Conservation (phyloP, 2,888 invertebrate genomes). For the Yponomeuta cagnagella region DNA sequence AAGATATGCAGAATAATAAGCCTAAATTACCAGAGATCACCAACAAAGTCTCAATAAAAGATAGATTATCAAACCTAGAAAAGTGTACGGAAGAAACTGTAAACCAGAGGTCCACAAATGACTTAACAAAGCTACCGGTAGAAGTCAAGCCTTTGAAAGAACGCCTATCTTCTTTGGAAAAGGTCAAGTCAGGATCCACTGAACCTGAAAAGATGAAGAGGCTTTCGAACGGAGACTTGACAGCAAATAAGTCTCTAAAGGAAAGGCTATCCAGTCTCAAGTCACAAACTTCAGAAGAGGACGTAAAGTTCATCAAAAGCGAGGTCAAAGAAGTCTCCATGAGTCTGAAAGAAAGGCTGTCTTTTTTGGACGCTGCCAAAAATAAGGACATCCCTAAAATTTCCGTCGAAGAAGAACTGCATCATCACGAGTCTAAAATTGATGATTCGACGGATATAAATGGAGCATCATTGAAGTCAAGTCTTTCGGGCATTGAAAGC, state of each 20-base stretch:
- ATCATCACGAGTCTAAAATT: conserved; percentile 38
- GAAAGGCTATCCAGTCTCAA: conserved; percentile 66
- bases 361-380: conserved; percentile 67
- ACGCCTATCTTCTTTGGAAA: conserved; percentile 78
- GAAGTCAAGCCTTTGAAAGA: conserved; percentile 80
- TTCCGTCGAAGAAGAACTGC: conserved; percentile 52
- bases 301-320: conserved; percentile 49
- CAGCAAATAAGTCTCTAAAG: conserved; percentile 59
- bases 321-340: conserved; percentile 69
- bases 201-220: conserved; percentile 67
- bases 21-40: conserved; percentile 78
- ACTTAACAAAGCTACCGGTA: conserved; percentile 69
- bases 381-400: conserved; percentile 67
- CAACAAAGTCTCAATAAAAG: conserved; percentile 82
- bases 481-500: conserved; percentile 64
- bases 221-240: conserved; percentile 63
- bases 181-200: conserved; percentile 58
- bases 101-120: conserved; percentile 61
- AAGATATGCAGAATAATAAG: conserved; percentile 66
- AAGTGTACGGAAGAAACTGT: conserved; percentile 76
- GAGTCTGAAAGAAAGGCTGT: conserved; percentile 71
- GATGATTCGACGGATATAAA: conserved; percentile 43
- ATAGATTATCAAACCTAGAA: conserved; percentile 81
- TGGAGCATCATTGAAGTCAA: conserved; percentile 54
- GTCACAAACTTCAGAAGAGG: conserved; percentile 65